Conservation (phyloP, 2,888 invertebrate genomes). For the Macaria notata region DNA sequence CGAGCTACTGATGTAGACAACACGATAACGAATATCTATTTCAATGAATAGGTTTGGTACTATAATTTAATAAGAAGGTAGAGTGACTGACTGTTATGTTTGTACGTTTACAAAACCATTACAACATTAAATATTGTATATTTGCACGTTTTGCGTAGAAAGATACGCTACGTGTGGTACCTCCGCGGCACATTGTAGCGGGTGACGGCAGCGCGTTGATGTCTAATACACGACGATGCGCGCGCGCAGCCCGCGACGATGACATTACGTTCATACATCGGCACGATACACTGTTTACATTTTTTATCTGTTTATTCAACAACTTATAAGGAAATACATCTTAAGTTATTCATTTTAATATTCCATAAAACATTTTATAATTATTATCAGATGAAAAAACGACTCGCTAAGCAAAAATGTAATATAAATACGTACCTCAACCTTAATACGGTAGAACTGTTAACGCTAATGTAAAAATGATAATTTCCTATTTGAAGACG, state of each 20-base stretch:
- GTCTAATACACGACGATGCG: constrained; percentile 39
- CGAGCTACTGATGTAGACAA: too few relatives aligned
- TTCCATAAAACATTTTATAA: not conserved
- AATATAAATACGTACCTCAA: too few relatives aligned
- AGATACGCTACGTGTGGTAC: too few relatives aligned
- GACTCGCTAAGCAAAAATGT: too few relatives aligned
- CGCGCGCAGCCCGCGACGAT: constrained; percentile 31
- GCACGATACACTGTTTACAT: constrained; percentile 21
- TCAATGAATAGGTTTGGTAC: too few relatives aligned
- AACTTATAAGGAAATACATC: constrained; percentile 20
- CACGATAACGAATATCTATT: too few relatives aligned
- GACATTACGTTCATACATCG: constrained; percentile 17
- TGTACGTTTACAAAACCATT: too few relatives aligned
- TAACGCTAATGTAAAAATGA: constrained; percentile 21
- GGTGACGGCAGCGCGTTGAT: constrained; percentile 37
- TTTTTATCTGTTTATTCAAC: constrained; percentile 16
- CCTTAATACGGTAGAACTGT: constrained; percentile 5
- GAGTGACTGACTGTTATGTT: too few relatives aligned
- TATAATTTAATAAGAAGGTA: too few relatives aligned
- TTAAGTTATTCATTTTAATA: constrained; percentile 8
- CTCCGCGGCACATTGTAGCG: constrained; percentile 44
- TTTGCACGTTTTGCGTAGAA: too few relatives aligned
- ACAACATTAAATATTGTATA: too few relatives aligned
- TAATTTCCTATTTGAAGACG: constrained; percentile 19
- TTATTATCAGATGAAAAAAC: not conserved